Base-by-base conservation (phyloP, 2,113 vertebrate species). In the Rafetus swinhoei region DNA sequence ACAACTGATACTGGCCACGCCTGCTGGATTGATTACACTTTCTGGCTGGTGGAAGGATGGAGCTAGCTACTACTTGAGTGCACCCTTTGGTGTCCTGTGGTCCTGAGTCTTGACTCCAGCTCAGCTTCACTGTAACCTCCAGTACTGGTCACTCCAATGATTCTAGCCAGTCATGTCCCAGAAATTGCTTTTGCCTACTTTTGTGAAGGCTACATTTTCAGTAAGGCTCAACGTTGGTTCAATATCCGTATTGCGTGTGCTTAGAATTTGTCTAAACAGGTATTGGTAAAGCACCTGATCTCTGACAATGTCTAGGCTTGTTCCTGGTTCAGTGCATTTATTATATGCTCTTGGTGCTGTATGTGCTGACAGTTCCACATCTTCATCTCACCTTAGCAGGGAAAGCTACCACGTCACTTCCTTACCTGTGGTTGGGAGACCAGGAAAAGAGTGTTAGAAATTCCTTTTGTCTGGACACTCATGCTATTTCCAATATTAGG, bases 381-480 rank as follows among this genome's bases (percentile, higher is more conserved):
- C 39, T 45, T 76, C 72, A 45, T 6, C 39, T 76, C 72, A 24
- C 24, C 21, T 45, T 22, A 76, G 35, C 35, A 76, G 22, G 35
- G 45, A 39, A 74, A 76, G 35, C 11, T 35, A 76, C 24, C 72
- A 45, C 22, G 72, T 22, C 35, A 45, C 72, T 88, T 92, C 9
- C 11, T 32, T 7, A 0, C 72, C 22, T 2, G 7, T 56, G 60
- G 52, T 1, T 79, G 56, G 52, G 53, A 32, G 10, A 32, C 10
- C 15, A 39, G 50, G n/a, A 50, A 69, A 6, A 86, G 93, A 91
- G 32, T 84, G 21, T 45, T 76, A 76, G 19, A 45, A 76, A n/a
- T 76, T 24, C 9, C 29, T 56, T 89, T 6, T 77, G 32, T 24
- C 25, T 22, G 56, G 52, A 55, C 3, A 6, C 0, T 0, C 1